A percentile compares a stretch with the other conserved stretches of the same genome.
phyloP scores from a whole-genome alignment of 2,113 vertebrate genomes.

The Orcinus orca region DNA sequence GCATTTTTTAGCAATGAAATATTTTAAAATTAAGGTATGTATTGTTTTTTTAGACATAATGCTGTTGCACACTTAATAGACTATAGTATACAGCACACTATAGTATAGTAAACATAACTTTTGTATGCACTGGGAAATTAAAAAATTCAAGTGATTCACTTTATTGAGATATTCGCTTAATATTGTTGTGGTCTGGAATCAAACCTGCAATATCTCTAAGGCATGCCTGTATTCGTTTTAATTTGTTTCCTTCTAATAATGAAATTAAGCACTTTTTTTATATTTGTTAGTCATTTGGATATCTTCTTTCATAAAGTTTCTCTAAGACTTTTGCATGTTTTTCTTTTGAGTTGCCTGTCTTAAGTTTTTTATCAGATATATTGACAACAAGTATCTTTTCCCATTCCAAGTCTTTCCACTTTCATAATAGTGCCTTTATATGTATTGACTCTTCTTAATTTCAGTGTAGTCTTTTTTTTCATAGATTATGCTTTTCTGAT shows the following conservation, averaged over 20 bases:
- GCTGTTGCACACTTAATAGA: too few relatives aligned
- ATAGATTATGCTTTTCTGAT: neutral
- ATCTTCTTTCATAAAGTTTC: neutral
- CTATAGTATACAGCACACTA: too few relatives aligned
- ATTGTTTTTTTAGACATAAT: too few relatives aligned
- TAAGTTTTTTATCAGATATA: neutral
- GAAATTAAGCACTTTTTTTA: neutral
- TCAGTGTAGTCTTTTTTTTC: neutral
- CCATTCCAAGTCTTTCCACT: neutral
- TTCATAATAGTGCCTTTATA: neutral
- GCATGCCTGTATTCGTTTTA: neutral
- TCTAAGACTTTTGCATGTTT: constrained; percentile 5
- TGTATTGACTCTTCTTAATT: neutral
- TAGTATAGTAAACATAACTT: neutral
- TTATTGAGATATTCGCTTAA: neutral
- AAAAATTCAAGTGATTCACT: neutral
- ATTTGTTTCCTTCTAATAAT: constrained; percentile 3
- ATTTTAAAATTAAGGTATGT: neutral
- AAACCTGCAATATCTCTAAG: neutral
- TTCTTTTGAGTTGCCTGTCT: neutral
- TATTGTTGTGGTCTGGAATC: neutral
- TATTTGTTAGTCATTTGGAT: neutral
- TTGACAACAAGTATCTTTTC: neutral
- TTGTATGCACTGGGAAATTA: neutral
- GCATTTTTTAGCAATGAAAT: neutral